These are phyloP conservation scores for Lacerta bilineata DNA, from an alignment of 2,797 vertebrate genomes.

Conservation along the genomic window DNA sequence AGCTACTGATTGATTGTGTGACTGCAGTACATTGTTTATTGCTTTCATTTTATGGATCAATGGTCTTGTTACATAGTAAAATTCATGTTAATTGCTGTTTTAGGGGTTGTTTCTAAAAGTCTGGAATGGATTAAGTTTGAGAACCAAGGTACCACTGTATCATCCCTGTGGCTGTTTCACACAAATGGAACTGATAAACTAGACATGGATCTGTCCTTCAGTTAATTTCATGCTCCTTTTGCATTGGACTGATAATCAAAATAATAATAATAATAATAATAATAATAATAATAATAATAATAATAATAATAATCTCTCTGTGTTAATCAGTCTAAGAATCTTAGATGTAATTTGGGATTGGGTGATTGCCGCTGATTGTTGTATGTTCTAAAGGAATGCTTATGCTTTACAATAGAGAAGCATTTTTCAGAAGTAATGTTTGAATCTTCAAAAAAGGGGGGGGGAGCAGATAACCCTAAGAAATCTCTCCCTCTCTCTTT, in stretches of 20 bases:
- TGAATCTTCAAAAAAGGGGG: constrained; percentile 1
- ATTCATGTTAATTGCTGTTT: too few species aligned
- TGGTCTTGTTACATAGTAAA: too few species aligned
- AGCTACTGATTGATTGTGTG: too few species aligned
- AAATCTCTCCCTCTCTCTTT: neutral
- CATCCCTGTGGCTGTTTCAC: constrained; percentile 19
- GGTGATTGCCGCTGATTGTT: constrained; percentile 59
- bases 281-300: neutral
- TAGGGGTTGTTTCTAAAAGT: too few species aligned
- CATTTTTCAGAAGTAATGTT: constrained; percentile 43
- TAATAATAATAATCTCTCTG: constrained; percentile 22
- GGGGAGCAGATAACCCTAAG: constrained; percentile 21
- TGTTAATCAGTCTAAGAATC: constrained; percentile 51
- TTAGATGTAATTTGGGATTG: constrained; percentile 48
- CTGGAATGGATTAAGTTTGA: too few species aligned
- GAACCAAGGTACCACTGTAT: neutral
- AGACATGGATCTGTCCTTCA: constrained; percentile 52
- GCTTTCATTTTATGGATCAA: too few species aligned
- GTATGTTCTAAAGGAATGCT: neutral
- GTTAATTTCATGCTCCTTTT: constrained; percentile 63
- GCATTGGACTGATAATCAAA: constrained; percentile 52
- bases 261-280: constrained; percentile 39
- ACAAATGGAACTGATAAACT: constrained; percentile 35
- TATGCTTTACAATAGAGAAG: constrained; percentile 34
- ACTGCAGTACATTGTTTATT: too few species aligned